Evolutionary conservation across 2,888 invertebrate species (phyloP), one percentile per base, ranked within the genome.

Genomic region (Harpalus rubripes): DNA sequence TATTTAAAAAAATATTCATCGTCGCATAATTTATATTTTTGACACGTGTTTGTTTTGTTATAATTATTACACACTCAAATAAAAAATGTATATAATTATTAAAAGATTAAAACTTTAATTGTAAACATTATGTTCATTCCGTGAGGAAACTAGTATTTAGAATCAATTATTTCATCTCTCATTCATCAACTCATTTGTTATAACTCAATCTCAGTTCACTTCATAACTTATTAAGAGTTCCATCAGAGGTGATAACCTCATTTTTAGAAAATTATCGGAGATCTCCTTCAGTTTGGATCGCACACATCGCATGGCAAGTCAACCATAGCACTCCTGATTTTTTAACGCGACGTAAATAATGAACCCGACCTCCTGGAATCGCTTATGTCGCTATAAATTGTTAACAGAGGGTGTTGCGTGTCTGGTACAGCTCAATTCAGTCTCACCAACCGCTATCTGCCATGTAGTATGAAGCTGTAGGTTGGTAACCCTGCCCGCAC

Each of bases 381-480:
- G 59, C 56, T 78, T 78, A 78, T 58, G 78, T 78, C 32, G 52
- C 58, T n/a, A 78, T 78, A 59, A 78, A 78, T 78, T 58, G 78
- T 78, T 78, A 58, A 78, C 52, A 59, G 59, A 78, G 58, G 78
- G 78, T 59, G 61, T 80, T 61, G 80, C 80, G 80, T 59, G 80
- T 41, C 80, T 16, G 58, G 32, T 56, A 80, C 63, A 80, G 80
- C 80, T 80, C 61, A 80, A 80, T 80, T 41, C 68, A 81, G 52
- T 22, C 56, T 58, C 44, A 5, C 80, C 68, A 68, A 68, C 39
- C 65, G 7, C 68, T 68, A 68, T 32, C 68, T 68, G 39, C 26
- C 39, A 39, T 44, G 44, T 18, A 74, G 72, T 74, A 74, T 74
- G 72, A 74, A 74, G 72, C 72, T 74, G 72, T 74, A 41, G 68